Evolutionary conservation across 2,113 vertebrate genomes (phyloP).

Genomic region (Amia ocellicauda): DNA sequence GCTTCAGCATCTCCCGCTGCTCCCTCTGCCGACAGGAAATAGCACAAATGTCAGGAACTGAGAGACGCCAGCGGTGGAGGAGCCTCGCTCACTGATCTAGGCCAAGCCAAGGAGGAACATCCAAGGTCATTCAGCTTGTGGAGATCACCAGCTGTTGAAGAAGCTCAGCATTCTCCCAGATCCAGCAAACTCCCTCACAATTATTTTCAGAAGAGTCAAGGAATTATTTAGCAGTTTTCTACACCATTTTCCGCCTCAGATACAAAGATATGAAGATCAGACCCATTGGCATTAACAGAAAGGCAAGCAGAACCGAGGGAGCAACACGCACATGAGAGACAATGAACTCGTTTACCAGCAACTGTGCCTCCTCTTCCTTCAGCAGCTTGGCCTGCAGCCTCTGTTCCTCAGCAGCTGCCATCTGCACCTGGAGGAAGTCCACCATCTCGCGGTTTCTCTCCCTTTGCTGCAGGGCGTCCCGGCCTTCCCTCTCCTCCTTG

Average conservation of each 20-base stretch:
- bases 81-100: no score
- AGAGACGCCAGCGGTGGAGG: not conserved
- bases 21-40: constrained; percentile 52
- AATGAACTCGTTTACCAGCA: constrained; percentile 59
- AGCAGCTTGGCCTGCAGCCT: constrained; percentile 40
- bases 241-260: no score
- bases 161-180: not conserved
- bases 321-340: no score
- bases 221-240: no score
- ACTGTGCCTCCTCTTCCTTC: constrained; percentile 68
- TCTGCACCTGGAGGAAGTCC: constrained; percentile 47
- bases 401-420: constrained; percentile 42
- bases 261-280: no score
- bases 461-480: constrained; percentile 27
- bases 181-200: not conserved
- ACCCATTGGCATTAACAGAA: no score
- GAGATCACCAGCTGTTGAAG: not conserved
- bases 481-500: constrained; percentile 58
- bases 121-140: not conserved
- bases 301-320: no score
- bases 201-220: no score
- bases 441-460: constrained; percentile 36
- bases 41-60: not conserved
- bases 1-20: constrained; percentile 49
- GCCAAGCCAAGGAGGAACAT: not conserved